phyloP scores from a whole-genome alignment of 2,113 vertebrate genomes.

The Potamarius usumacintae region DNA sequence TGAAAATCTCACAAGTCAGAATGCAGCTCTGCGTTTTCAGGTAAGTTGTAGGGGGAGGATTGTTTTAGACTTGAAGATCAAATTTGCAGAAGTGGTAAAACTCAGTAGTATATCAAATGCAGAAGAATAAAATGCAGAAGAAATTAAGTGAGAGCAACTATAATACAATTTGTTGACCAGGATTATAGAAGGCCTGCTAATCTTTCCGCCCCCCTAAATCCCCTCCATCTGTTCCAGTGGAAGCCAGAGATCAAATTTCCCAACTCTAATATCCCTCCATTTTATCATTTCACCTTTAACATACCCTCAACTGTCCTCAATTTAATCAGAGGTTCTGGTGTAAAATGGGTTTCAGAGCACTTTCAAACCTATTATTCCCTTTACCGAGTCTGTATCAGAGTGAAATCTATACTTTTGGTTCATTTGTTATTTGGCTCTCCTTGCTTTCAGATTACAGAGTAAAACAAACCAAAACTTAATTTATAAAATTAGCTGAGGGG shows the following conservation, averaged over 20 bases:
- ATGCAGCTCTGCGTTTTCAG: not conserved
- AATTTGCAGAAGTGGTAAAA: too few relatives aligned
- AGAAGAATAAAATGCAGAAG: not conserved
- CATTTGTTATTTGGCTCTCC: not conserved
- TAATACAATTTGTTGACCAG: not conserved
- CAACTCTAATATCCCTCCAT: slow-evolving; percentile 29
- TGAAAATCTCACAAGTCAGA: not conserved
- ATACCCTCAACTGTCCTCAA: slow-evolving; percentile 7
- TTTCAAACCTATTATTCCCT: not conserved
- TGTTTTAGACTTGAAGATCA: too few relatives aligned
- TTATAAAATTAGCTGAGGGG: not conserved
- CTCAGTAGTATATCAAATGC: too few relatives aligned
- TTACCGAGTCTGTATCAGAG: not conserved
- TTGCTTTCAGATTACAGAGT: not conserved
- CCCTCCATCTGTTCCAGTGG: not conserved
- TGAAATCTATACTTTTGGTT: not conserved
- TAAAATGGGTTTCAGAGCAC: not conserved
- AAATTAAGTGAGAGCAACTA: not conserved
- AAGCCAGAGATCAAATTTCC: slow-evolving; percentile 3
- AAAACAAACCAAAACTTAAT: not conserved
- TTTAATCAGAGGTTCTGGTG: not conserved
- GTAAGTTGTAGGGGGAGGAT: too few relatives aligned
- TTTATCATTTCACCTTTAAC: slow-evolving; percentile 65
- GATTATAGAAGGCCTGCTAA: not conserved
- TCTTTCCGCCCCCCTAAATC: not conserved